These are phyloP conservation scores for Brachionus paranguensis DNA, from an alignment of 1,140 invertebrate species.

Conservation along the genomic window DNA sequence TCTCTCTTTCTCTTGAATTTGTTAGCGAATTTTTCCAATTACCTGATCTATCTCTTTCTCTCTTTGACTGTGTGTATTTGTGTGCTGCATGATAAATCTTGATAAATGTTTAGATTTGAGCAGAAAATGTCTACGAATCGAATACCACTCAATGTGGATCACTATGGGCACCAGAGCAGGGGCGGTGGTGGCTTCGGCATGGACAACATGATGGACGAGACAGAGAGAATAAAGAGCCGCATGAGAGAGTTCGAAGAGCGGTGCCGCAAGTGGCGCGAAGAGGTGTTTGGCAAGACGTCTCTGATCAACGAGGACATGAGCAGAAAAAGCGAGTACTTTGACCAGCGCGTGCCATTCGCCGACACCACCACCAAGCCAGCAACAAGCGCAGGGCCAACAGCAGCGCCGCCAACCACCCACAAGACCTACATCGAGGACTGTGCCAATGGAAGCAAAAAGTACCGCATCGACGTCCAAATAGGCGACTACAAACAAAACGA, in stretches of 20 bases:
- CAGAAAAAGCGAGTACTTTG: not conserved
- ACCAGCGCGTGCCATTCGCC: constrained; percentile 10
- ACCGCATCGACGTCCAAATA: constrained; percentile 26
- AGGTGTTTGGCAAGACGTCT: not conserved
- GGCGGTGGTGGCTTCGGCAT: not conserved
- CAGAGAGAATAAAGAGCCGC: not conserved
- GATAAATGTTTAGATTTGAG: not conserved
- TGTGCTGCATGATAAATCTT: too few relatives aligned
- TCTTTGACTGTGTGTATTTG: too few relatives aligned
- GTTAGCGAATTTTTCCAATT: too few relatives aligned
- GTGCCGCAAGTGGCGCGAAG: constrained; percentile 30
- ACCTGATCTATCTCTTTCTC: too few relatives aligned
- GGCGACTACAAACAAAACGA: constrained; percentile 37
- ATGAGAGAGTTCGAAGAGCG: constrained; percentile 39
- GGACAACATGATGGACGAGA: constrained; percentile 17
- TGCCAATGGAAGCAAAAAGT: constrained; percentile 4
- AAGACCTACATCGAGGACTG: not conserved
- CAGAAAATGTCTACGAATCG: not conserved
- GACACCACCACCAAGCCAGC: not conserved
- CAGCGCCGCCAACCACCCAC: not conserved
- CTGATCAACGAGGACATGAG: not conserved
- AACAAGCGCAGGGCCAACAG: too few relatives aligned
- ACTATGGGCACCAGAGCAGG: not conserved
- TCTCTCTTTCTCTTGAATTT: not conserved
- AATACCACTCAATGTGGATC: constrained; percentile 1